phyloP scores from a whole-genome alignment of 1,140 invertebrate genomes.

The Teleogryllus occipitalis region DNA sequence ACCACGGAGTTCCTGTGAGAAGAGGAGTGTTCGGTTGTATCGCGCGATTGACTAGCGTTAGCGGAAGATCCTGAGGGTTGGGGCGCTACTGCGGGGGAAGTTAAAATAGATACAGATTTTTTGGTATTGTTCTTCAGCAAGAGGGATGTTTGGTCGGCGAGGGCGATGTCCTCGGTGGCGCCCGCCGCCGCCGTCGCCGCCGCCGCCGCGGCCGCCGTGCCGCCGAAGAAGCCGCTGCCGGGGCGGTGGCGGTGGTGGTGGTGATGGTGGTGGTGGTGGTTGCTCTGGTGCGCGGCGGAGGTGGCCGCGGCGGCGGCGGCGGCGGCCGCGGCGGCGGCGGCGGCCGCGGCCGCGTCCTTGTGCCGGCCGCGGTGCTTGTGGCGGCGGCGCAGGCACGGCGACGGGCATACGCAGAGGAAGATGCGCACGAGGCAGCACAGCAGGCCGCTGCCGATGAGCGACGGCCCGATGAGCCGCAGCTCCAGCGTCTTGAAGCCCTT shows the following conservation, averaged over 20 bases:
- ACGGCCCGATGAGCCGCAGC: conserved; percentile 71
- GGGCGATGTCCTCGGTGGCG: conserved; percentile 31
- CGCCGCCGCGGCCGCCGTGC: background rate
- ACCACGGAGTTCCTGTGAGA: conserved; percentile 24
- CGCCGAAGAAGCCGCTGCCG: background rate
- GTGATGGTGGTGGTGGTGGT: conserved; percentile 11
- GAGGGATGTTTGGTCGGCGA: conserved; percentile 27
- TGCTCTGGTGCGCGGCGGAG: conserved; percentile 13
- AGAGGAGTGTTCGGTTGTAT: background rate
- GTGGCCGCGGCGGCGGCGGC: background rate
- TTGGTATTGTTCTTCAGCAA: conserved; percentile 29
- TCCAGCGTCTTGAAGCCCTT: conserved; percentile 82
- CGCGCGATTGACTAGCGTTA: conserved; percentile 10
- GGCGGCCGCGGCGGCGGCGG: conserved; percentile 24
- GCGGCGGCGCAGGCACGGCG: conserved; percentile 38
- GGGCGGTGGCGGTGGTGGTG: background rate
- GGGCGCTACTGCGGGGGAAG: conserved; percentile 22
- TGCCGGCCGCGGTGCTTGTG: conserved; percentile 32
- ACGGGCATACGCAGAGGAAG: conserved; percentile 47
- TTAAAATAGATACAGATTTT: conserved; percentile 35
- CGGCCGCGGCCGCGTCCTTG: conserved; percentile 28
- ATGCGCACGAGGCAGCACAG: conserved; percentile 49
- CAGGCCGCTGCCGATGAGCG: conserved; percentile 52
- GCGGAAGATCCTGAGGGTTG: conserved; percentile 32
- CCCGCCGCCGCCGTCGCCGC: conserved; percentile 35